Evolutionary conservation across 2,113 vertebrate species (phyloP), one percentile per base, ranked within the genome.

Genomic region (Pithys albifrons): DNA sequence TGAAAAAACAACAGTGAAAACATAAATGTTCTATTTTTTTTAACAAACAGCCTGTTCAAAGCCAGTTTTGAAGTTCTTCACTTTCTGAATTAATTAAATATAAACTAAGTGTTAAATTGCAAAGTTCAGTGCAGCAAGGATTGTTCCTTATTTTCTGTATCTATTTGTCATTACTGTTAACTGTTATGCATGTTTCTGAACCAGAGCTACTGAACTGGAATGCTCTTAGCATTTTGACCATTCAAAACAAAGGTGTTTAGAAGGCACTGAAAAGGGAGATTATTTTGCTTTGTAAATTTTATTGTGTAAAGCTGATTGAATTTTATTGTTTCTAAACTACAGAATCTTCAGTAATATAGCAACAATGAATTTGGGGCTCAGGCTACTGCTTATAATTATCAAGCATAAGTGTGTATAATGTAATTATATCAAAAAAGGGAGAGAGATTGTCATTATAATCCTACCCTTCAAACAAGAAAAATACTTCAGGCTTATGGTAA

Each of bases 1-100:
- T 98, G 97, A 97, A 97, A 98, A 98, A 99, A 99, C 98, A 99
- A 98, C 97, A 96, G 97, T 97, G 96, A 98, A 98, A 98, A 98
- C 98, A 98, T 97, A 98, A 98, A 97, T 98, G 98, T 97, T 98
- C 97, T 97, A 97, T 95, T 96, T 91, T 96, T 96, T 97, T 96
- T 97, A 96, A 98, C 98, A 98, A 99, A 98, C 98, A 98, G 98
- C 97, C 98, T 80, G 91, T 97, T 97, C 96, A 93, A 96, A 98
- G 96, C 85, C 85, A 92, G 95, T 95, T 96, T 95, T 96, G 95
- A 97, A 97, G 94, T 97, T 98, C 96, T 91, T 93, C 94, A 90
- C 91, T 96, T 97, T 96, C 91, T 96, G 97, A 98, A 98, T 98
- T 98, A 98, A 98, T 98, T 98, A 98, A 98, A 98, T 97, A 97